Evolutionary conservation across 2,797 vertebrate species (phyloP).

Genomic region (Phrynocephalus guinanensis): DNA sequence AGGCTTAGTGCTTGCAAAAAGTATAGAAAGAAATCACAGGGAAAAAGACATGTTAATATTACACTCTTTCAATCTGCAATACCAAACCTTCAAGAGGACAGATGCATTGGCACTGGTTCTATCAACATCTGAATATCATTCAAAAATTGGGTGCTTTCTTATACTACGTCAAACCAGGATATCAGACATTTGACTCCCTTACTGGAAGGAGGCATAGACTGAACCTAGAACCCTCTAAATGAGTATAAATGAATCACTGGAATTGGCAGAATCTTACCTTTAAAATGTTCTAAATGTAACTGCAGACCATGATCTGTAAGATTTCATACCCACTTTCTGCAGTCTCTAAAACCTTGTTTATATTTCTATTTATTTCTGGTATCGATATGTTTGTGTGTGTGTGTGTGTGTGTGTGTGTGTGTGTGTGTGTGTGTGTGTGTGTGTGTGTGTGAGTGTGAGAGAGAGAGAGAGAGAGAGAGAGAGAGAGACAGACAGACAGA

Average conservation of each 20-base stretch:
- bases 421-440: no score
- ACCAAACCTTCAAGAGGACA: neutral
- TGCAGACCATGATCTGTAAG: neutral
- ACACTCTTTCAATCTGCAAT: neutral
- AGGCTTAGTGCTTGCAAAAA: neutral
- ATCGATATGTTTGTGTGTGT: no score
- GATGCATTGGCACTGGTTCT: neutral
- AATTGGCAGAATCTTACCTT: neutral
- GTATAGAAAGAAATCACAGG: neutral
- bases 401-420: no score
- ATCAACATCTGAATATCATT: neutral
- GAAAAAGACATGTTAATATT: neutral
- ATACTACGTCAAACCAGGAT: neutral
- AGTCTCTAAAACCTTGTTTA: no score
- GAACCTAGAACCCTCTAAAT: neutral
- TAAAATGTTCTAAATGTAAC: neutral
- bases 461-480: no score
- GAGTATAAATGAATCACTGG: neutral
- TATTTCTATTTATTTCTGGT: no score
- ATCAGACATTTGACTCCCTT: neutral
- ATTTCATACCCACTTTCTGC: no score
- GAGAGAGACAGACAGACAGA: no score
- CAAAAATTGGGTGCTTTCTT: neutral
- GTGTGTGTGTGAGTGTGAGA: no score
- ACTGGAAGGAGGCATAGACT: neutral